Percentiles rank a stretch among this genome's conserved stretches.
Conservation (phyloP, 1,140 invertebrate species). For the Temnothorax curvispinosus region DNA sequence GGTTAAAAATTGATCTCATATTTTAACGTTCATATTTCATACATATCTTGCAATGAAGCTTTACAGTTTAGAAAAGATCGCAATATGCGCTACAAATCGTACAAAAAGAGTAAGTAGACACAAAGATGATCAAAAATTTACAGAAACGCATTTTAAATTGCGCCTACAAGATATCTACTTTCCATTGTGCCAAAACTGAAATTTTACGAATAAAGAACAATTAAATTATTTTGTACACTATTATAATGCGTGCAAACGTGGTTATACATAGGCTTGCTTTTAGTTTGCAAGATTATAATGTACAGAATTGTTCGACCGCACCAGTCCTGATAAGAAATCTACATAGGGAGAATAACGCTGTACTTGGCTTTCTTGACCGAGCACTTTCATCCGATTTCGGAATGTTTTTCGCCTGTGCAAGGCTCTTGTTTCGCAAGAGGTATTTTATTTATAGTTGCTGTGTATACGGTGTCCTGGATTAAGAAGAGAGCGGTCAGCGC, state of each 20-base stretch:
- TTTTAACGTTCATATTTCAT: conserved; percentile 1
- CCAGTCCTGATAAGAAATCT: conserved; percentile 29
- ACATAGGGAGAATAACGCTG: not conserved
- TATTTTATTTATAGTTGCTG: conserved; percentile 33
- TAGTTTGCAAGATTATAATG: not conserved
- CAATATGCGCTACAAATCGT: not conserved
- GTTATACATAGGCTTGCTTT: not conserved
- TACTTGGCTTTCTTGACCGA: conserved; percentile 8
- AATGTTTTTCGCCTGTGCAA: conserved; percentile 55
- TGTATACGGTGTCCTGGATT: conserved; percentile 40
- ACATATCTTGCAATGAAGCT: not conserved
- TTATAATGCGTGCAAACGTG: not conserved
- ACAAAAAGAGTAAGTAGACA: not conserved
- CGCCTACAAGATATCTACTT: not conserved
- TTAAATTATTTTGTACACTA: not conserved
- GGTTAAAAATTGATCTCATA: conserved; percentile 16
- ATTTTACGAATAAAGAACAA: not conserved
- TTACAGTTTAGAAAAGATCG: not conserved
- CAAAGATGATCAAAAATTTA: not conserved
- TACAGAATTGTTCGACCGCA: not conserved
- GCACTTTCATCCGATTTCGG: conserved; percentile 64
- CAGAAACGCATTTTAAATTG: not conserved
- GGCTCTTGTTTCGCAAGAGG: conserved; percentile 55
- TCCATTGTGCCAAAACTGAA: not conserved
- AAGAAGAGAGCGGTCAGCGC: conserved; percentile 28